phyloP scores from a whole-genome alignment of 2,797 vertebrate species.

The Rhinatrema bivittatum region DNA sequence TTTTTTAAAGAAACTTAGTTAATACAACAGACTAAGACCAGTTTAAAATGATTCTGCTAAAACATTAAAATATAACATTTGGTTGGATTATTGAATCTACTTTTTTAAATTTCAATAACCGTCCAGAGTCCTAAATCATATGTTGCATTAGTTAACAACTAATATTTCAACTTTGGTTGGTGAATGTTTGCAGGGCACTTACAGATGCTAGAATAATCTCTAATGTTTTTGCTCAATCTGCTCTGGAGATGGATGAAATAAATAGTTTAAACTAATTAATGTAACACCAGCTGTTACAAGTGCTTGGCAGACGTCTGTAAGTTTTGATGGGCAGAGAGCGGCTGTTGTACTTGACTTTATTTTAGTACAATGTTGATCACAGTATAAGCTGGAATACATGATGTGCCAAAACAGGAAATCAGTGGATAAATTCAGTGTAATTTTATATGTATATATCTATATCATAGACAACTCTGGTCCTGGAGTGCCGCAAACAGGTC shows the following conservation, averaged over 20 bases:
- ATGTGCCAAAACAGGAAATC: slow-evolving; percentile 78
- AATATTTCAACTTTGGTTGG: slow-evolving; percentile 83
- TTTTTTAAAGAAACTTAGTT: slow-evolving; percentile 47
- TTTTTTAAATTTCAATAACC: slow-evolving; percentile 17
- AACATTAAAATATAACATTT: slow-evolving; percentile 16
- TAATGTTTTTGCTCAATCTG: slow-evolving; percentile 99
- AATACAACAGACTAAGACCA: slow-evolving; percentile 42
- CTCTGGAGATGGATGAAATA: slow-evolving; percentile 99
- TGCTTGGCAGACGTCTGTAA: slow-evolving; percentile 98
- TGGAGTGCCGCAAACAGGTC: too few relatives aligned
- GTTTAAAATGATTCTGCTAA: slow-evolving; percentile 14
- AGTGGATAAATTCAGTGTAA: slow-evolving; percentile 52
- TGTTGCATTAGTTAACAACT: slow-evolving; percentile 70
- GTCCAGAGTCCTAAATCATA: slow-evolving; percentile 54
- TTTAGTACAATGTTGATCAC: slow-evolving; percentile 95
- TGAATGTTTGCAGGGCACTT: slow-evolving; percentile 98
- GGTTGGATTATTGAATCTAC: slow-evolving; percentile 7
- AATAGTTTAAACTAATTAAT: slow-evolving; percentile 99
- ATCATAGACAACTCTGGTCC: too few relatives aligned
- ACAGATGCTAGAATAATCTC: slow-evolving; percentile 99
- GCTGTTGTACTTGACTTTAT: slow-evolving; percentile 90
- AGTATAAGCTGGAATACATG: slow-evolving; percentile 94
- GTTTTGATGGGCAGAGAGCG: slow-evolving; percentile 95
- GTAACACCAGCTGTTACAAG: slow-evolving; percentile 99
- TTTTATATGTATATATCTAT: slow-evolving; percentile 56